A percentile compares a stretch with the other conserved stretches of the same genome.
Conservation (phyloP, 2,888 invertebrate species). For the Cheilosia variabilis region DNA sequence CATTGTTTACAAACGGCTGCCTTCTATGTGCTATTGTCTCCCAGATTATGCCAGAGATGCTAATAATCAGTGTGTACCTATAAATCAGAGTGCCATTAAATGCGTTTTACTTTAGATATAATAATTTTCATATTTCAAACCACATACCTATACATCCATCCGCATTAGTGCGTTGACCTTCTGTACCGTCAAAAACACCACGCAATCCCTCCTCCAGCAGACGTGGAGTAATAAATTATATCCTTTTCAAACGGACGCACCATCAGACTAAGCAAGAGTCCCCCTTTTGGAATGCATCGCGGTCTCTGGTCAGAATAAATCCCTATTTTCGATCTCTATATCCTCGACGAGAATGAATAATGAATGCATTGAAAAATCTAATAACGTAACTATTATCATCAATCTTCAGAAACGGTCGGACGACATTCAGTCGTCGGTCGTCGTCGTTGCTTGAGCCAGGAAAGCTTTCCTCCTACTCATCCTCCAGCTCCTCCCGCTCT, state of each 20-base stretch:
- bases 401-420: conserved; percentile 67
- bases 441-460: background rate
- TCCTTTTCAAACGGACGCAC: conserved; percentile 64
- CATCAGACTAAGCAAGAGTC: conserved; percentile 49
- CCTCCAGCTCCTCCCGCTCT: background rate
- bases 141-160: too few species aligned
- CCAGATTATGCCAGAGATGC: conserved; percentile 30
- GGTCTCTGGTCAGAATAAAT: conserved; percentile 14
- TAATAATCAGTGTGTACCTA: conserved; percentile 20
- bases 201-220: background rate
- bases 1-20: background rate
- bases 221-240: conserved; percentile 61
- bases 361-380: conserved; percentile 75
- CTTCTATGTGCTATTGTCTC: conserved; percentile 48
- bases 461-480: background rate
- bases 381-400: conserved; percentile 74
- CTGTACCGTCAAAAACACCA: too few species aligned
- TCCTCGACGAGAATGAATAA: conserved; percentile 57
- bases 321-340: conserved; percentile 54
- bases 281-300: conserved; percentile 22
- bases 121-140: background rate
- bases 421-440: conserved; percentile 61
- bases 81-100: conserved; percentile 15
- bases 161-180: too few species aligned
- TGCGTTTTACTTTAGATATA: background rate